These are phyloP conservation scores for Vollenhovia emeryi DNA, from an alignment of 1,140 invertebrate genomes.

Conservation along the genomic window DNA sequence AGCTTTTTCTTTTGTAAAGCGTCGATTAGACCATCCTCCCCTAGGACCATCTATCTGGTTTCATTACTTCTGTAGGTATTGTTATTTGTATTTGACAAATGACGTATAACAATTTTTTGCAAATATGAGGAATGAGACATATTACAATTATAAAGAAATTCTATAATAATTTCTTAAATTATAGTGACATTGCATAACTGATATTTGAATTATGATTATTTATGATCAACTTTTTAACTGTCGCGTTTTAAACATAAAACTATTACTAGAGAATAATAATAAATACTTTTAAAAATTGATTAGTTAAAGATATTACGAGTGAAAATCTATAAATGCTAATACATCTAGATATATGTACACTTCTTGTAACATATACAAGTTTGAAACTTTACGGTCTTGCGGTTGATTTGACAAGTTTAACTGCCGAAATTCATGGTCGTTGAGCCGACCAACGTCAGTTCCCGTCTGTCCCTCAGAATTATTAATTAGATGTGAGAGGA, in stretches of 20 bases:
- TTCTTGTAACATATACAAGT: background rate
- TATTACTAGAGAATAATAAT: background rate
- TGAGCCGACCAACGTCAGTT: constrained; percentile 13
- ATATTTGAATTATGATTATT: constrained; percentile 4
- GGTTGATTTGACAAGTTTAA: constrained; percentile 47
- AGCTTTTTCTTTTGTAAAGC: constrained; percentile 21
- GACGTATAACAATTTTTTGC: background rate
- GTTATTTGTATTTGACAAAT: background rate
- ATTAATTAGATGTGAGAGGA: constrained; percentile 53
- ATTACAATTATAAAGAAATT: background rate
- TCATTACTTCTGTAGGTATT: background rate
- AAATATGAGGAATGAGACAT: background rate
- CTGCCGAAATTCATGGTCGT: constrained; percentile 10
- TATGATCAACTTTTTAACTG: background rate
- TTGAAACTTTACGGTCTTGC: background rate
- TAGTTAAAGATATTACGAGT: background rate
- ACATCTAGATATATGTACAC: background rate
- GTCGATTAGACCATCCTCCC: background rate
- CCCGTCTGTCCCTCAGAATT: constrained; percentile 16
- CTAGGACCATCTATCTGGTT: background rate
- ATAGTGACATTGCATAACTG: background rate
- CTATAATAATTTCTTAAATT: background rate
- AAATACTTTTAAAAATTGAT: background rate
- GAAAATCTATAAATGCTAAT: background rate
- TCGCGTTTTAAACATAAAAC: background rate